Evolutionary conservation across 2,113 vertebrate genomes (phyloP).

Genomic region (Gobio gobio): DNA sequence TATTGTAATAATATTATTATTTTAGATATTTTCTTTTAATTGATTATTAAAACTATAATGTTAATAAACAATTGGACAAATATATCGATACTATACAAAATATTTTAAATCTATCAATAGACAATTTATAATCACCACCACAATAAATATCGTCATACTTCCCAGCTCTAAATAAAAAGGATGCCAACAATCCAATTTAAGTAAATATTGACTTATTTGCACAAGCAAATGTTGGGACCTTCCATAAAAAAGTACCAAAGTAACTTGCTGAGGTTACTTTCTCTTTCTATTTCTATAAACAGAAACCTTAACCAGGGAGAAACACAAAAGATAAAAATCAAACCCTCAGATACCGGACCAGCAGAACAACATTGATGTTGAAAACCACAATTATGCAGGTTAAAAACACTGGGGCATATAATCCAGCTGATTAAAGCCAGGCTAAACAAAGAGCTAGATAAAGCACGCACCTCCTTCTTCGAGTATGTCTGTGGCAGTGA

Average conservation of each 20-base stretch:
- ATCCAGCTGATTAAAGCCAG: not conserved
- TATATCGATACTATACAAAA: not conserved
- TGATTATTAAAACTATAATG: not conserved
- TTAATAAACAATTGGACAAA: not conserved
- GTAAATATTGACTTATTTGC: not conserved
- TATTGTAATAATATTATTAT: no score
- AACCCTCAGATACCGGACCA: not conserved
- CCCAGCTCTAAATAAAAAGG: not conserved
- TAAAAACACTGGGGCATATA: not conserved
- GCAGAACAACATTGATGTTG: not conserved
- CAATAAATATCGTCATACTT: not conserved
- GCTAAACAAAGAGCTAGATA: not conserved
- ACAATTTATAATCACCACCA: no score
- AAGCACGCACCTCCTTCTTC: conserved; percentile 73
- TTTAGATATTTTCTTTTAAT: no score
- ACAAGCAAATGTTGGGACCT: conserved; percentile 26
- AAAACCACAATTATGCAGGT: not conserved
- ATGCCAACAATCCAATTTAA: not conserved
- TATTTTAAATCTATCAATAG: not conserved
- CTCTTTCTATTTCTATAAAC: conserved; percentile 77
- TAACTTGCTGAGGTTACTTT: conserved; percentile 74
- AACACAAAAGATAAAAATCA: not conserved
- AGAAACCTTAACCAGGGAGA: not conserved
- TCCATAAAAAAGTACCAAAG: not conserved
- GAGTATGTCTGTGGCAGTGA: conserved; percentile 75